These are phyloP conservation scores for Bombus soroeensis DNA, from an alignment of 1,140 invertebrate genomes.

Conservation along the genomic window DNA sequence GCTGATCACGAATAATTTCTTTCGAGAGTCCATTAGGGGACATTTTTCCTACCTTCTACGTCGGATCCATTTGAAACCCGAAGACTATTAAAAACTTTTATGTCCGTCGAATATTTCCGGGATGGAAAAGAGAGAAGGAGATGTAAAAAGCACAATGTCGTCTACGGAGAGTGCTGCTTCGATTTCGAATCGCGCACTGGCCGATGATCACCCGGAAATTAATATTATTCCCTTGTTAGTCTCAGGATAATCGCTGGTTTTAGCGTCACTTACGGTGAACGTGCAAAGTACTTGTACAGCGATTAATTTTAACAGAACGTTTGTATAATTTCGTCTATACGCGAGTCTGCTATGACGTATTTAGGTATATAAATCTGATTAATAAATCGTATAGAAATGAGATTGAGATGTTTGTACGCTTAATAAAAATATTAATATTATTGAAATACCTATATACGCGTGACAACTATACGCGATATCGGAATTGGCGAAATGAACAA, in stretches of 20 bases:
- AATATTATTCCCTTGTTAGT: neutral
- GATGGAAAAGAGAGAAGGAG: neutral
- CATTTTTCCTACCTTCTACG: slow-evolving; percentile 17
- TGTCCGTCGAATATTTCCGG: slow-evolving; percentile 20
- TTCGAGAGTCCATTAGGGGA: slow-evolving; percentile 58
- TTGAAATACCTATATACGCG: too few species aligned
- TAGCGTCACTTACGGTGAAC: neutral
- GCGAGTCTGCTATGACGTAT: too few species aligned
- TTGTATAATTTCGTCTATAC: too few species aligned
- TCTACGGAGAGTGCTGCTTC: neutral
- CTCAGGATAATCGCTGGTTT: neutral
- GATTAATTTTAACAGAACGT: too few species aligned
- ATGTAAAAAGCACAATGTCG: neutral
- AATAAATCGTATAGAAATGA: too few species aligned
- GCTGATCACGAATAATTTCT: slow-evolving; percentile 66
- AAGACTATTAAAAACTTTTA: slow-evolving; percentile 42
- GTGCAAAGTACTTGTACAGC: too few species aligned
- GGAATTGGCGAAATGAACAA: neutral
- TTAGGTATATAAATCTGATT: too few species aligned
- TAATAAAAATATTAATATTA: too few species aligned
- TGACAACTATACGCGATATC: neutral
- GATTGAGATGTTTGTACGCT: too few species aligned
- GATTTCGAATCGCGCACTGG: neutral
- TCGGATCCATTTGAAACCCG: slow-evolving; percentile 21
- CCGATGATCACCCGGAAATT: neutral